Evolutionary conservation across 2,888 invertebrate species (phyloP).

Genomic region (Invenusta paracnida): DNA sequence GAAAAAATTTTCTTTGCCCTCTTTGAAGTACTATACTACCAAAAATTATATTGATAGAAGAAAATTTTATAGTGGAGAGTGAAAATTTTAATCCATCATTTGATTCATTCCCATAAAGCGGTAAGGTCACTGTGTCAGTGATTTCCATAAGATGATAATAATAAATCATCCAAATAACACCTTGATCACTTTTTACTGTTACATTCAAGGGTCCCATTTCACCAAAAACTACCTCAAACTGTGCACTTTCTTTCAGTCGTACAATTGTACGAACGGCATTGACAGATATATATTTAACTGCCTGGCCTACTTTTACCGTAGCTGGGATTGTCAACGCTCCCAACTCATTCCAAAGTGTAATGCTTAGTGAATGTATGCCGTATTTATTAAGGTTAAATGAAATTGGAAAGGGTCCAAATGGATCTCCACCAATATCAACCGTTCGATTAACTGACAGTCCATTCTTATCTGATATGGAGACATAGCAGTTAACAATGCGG

Average conservation of each 20-base stretch:
- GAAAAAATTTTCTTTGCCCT: not conserved
- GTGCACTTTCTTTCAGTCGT: not conserved
- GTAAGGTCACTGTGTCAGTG: not conserved
- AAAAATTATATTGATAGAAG: not conserved
- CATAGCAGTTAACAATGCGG: not conserved
- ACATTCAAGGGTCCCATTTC: not conserved
- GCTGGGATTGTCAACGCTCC: not conserved
- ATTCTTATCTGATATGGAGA: not conserved
- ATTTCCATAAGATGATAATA: not conserved
- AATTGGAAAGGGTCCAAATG: not conserved
- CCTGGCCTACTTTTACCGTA: not conserved
- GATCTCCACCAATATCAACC: not conserved
- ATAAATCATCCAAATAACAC: not conserved
- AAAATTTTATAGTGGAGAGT: not conserved
- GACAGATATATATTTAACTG: not conserved
- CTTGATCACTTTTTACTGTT: not conserved
- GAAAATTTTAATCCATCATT: not conserved
- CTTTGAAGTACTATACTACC: not conserved
- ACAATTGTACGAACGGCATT: not conserved
- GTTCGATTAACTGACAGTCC: not conserved
- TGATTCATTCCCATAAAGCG: not conserved
- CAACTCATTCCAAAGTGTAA: not conserved
- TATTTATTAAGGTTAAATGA: not conserved
- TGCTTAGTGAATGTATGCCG: not conserved
- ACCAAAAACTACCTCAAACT: not conserved